Conservation (phyloP, 2,797 vertebrate genomes). For the Glossophaga mutica region DNA sequence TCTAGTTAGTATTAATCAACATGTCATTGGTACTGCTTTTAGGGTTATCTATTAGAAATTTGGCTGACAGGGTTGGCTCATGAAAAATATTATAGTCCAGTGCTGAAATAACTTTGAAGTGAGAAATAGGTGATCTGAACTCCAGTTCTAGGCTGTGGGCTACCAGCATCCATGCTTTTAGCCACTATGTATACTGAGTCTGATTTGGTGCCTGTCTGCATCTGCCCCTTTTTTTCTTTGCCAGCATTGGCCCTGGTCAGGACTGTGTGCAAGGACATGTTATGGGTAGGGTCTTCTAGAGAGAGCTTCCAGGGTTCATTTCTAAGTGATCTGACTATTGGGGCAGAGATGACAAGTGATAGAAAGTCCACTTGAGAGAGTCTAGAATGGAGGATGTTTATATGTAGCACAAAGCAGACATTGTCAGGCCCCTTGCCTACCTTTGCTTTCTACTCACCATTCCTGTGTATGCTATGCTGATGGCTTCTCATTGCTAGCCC, state of each 20-base stretch:
- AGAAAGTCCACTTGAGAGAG: background rate
- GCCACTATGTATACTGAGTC: background rate
- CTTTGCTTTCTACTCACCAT: background rate
- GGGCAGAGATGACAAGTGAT: background rate
- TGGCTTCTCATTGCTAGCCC: background rate
- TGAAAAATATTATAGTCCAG: background rate
- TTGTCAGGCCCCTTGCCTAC: background rate
- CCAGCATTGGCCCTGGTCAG: background rate
- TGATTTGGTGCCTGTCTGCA: fast-evolving
- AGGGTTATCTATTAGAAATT: background rate
- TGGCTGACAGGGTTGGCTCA: background rate
- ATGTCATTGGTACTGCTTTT: background rate
- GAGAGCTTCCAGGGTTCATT: background rate
- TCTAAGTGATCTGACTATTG: background rate
- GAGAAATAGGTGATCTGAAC: background rate
- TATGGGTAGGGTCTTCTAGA: background rate
- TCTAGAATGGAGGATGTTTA: background rate
- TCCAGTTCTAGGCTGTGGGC: background rate
- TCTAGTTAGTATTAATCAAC: background rate
- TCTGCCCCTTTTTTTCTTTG: background rate
- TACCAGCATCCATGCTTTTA: background rate
- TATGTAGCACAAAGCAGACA: background rate
- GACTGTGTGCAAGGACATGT: background rate
- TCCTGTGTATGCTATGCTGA: background rate
- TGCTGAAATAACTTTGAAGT: conserved; percentile 15